These are phyloP conservation scores for Zoanthus sansibaricus DNA, from an alignment of 92 coral and sea anemone species.

Conservation along the genomic window DNA sequence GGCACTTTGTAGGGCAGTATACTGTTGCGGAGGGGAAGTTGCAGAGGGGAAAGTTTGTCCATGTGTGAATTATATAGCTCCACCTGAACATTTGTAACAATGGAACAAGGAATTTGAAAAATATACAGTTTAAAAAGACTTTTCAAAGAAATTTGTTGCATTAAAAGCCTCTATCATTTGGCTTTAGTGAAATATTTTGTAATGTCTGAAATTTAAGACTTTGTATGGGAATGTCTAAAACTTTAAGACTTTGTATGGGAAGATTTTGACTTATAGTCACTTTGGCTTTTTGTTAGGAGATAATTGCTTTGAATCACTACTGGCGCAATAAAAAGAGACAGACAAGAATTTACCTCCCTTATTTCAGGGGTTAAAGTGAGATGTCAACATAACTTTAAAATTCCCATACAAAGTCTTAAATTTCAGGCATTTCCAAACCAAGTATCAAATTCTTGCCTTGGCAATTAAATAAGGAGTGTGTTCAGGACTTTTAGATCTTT, in stretches of 20 bases:
- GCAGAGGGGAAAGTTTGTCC: slow-evolving; percentile 6
- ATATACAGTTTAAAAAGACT: no score
- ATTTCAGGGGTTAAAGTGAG: slow-evolving; percentile 14
- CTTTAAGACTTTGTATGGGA: no score
- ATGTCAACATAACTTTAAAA: slow-evolving; percentile 11
- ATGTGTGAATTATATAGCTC: not conserved
- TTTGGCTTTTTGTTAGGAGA: no score
- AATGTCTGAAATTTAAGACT: no score
- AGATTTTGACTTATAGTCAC: no score
- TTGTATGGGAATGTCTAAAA: no score
- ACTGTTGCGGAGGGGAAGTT: slow-evolving; percentile 1
- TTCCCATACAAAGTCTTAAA: not conserved
- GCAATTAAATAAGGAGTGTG: slow-evolving; percentile 10
- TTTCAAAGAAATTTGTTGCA: no score
- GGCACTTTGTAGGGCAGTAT: not conserved
- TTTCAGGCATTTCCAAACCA: slow-evolving; percentile 5
- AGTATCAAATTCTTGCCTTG: slow-evolving; percentile 9
- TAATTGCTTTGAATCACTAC: slow-evolving; percentile 10
- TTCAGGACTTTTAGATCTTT: slow-evolving; percentile 9
- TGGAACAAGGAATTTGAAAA: no score
- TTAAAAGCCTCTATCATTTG: no score
- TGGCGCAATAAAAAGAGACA: slow-evolving; percentile 6
- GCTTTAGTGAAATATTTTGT: no score
- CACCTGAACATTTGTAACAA: not conserved
- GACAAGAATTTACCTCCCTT: slow-evolving; percentile 14